Evolutionary conservation across 2,888 invertebrate species (phyloP), one percentile per base, ranked within the genome.

Genomic region (Ichneumoninae sp.): DNA sequence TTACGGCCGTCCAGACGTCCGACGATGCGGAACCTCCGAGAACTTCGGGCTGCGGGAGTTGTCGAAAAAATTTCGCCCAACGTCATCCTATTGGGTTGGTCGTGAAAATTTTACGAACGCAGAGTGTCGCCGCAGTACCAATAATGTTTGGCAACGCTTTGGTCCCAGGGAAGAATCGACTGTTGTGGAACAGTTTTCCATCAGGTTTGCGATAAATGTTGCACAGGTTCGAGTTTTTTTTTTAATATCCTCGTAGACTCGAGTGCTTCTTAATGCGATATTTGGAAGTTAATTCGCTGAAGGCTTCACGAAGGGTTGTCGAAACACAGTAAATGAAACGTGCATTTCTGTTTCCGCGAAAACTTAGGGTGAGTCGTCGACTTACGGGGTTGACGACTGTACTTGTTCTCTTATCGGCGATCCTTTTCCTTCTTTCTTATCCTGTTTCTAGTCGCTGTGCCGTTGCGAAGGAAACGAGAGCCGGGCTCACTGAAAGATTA

Each of bases 401-500:
- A 69, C n/a, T 68, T 60, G 13, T 33, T 78, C 50, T 44, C 50
- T 71, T 72, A 50, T 19, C n/a, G 30, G 47, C 40, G 52, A 72
- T 71, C 30, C 52, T 74, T 47, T 62, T 74, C 44, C 60, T 65
- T 44, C 74, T 81, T 76, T 57, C 76, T 82, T 74, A 74, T 79
- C 78, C 62, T 71, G 30, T 40, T 66, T 62, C 74, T 57, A 22
- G 66, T 72, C 78, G 30, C 74, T 52, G 69, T 79, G 50, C 68
- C 69, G 62, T 69, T 65, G 62, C 54, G 60, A 36, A 19, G 74
- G 52, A 74, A 74, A 52, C 54, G 74, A 74, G 75, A 57, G 57
- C 57, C 10, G 10, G 26, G 57, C 36, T 62, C 74, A 68, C 76
- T 84, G 85, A 87, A 86, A 87, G 84, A 87, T 87, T 87, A 84